These are phyloP conservation scores for Phyllostomus hastatus DNA, from an alignment of 2,113 vertebrate genomes.

Conservation along the genomic window DNA sequence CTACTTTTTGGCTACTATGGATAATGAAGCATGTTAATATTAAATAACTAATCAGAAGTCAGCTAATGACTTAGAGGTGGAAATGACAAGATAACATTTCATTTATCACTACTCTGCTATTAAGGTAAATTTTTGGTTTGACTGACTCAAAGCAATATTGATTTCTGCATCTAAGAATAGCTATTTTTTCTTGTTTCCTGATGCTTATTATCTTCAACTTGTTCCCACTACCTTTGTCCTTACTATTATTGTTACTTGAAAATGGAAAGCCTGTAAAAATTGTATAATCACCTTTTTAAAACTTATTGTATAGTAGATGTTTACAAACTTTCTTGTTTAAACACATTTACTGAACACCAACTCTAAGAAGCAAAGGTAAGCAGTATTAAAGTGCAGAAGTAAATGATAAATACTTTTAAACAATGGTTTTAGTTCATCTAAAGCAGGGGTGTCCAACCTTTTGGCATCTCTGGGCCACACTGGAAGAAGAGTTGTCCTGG, in stretches of 20 bases:
- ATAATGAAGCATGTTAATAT: not conserved
- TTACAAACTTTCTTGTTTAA: not conserved
- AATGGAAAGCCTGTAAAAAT: not conserved
- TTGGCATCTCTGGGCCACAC: too few relatives aligned
- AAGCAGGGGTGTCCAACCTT: not conserved
- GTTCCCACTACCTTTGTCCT: not conserved
- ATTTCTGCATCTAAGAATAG: not conserved
- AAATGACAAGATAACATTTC: not conserved
- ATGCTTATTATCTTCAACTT: not conserved
- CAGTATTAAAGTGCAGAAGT: slow-evolving; percentile 10
- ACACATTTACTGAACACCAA: not conserved
- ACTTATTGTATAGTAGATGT: not conserved
- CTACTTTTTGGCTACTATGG: not conserved
- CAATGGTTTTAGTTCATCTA: not conserved
- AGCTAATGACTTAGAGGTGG: not conserved
- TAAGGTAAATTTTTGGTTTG: slow-evolving; percentile 11
- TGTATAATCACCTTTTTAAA: not conserved
- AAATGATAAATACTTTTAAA: slow-evolving; percentile 31
- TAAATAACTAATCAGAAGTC: slow-evolving; percentile 3
- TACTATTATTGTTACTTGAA: slow-evolving; percentile 6
- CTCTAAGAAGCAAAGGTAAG: slow-evolving; percentile 2
- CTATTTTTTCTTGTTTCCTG: not conserved
- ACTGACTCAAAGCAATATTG: not conserved
- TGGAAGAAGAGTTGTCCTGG: too few relatives aligned
- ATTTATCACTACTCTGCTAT: not conserved